A percentile compares a stretch with the other conserved stretches of the same genome.
Conservation (phyloP, 1,140 invertebrate species). For the Rhagoletis zephyria region DNA sequence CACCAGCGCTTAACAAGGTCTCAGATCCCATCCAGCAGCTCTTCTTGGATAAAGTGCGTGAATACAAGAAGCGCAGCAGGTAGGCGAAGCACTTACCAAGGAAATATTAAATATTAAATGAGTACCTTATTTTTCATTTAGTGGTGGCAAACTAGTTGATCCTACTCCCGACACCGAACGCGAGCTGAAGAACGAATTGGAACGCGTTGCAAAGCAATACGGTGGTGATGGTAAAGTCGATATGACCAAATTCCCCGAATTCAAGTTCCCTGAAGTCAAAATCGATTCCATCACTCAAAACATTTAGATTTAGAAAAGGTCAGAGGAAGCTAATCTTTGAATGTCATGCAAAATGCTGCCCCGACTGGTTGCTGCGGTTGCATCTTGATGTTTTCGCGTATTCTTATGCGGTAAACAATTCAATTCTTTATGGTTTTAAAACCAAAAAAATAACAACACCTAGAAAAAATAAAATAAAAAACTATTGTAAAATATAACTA, state of each 20-base stretch:
- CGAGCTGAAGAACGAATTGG: slow-evolving; percentile 84
- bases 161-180: slow-evolving; percentile 83
- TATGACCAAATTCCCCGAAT: slow-evolving; percentile 90
- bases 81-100: slow-evolving; percentile 56
- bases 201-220: slow-evolving; percentile 85
- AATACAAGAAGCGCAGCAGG: slow-evolving; percentile 80
- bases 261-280: slow-evolving; percentile 83
- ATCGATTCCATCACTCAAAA: slow-evolving; percentile 77
- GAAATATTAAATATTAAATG: background rate
- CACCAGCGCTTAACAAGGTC: slow-evolving; percentile 82
- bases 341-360: background rate
- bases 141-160: slow-evolving; percentile 88
- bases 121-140: slow-evolving; percentile 64
- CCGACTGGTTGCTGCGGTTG: background rate
- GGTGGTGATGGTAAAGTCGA: slow-evolving; percentile 84
- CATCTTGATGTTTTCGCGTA: background rate
- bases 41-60: slow-evolving; percentile 92
- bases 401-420: background rate
- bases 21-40: slow-evolving; percentile 93
- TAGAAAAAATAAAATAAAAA: slow-evolving; percentile 13
- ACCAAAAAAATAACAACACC: background rate
- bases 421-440: slow-evolving; percentile 42
- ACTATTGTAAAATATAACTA: background rate
- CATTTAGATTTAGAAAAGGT: slow-evolving; percentile 59
- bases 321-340: background rate